Evolutionary conservation across 92 coral and sea anemone species (phyloP).

Genomic region (Zoanthus solanderi): DNA sequence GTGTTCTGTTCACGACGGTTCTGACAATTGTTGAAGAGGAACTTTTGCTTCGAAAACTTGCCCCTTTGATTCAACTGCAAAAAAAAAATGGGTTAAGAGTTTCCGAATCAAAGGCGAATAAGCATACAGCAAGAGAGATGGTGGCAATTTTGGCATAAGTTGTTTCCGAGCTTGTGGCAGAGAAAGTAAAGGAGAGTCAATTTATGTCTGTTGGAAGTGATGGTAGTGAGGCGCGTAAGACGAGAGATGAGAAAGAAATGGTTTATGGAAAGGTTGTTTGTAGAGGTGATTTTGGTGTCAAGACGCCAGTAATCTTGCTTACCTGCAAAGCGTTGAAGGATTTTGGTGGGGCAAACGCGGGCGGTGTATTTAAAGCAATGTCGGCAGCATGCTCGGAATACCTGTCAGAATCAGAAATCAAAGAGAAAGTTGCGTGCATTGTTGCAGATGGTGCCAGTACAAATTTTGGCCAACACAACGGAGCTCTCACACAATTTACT

Average conservation of each 20-base stretch:
- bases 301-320: constrained; percentile 43
- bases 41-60: constrained; percentile 41
- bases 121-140: constrained; percentile 48
- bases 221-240: constrained; percentile 49
- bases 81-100: constrained; percentile 43
- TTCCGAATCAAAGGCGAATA: constrained; percentile 42
- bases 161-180: constrained; percentile 44
- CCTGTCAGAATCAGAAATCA: constrained; percentile 46
- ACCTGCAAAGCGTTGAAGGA: constrained; percentile 46
- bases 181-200: constrained; percentile 52
- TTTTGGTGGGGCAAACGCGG: constrained; percentile 44
- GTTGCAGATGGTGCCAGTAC: constrained; percentile 44
- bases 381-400: constrained; percentile 44
- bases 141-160: constrained; percentile 49
- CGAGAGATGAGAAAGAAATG: constrained; percentile 42
- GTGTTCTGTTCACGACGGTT: constrained; percentile 62
- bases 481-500: constrained; percentile 46
- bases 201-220: constrained; percentile 47
- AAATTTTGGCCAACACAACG: constrained; percentile 46
- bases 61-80: constrained; percentile 47
- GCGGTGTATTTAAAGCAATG: constrained; percentile 41
- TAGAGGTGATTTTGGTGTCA: constrained; percentile 49
- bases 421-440: constrained; percentile 41
- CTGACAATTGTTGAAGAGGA: constrained; percentile 47
- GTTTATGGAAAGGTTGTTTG: constrained; percentile 35